Percentiles rank a stretch among this genome's conserved stretches.
These are phyloP conservation scores for Cotesia chilonis DNA, from an alignment of 1,140 invertebrate species.

Conservation along the genomic window DNA sequence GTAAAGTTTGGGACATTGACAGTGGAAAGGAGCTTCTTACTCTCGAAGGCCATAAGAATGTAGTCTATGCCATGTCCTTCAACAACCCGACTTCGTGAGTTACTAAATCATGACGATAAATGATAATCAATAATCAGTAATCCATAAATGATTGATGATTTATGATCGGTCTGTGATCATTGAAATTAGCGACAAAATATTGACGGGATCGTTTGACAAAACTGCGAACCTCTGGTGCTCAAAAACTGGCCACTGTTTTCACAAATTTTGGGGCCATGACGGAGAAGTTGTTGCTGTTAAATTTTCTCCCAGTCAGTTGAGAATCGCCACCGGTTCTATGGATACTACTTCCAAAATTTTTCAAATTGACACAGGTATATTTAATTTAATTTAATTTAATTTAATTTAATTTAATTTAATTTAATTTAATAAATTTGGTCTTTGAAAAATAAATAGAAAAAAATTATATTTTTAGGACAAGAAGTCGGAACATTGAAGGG, in stretches of 20 bases:
- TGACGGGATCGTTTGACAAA: slow-evolving; percentile 84
- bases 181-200: slow-evolving; percentile 72
- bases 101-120: slow-evolving; percentile 4
- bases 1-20: slow-evolving; percentile 82
- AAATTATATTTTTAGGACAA: slow-evolving; percentile 57
- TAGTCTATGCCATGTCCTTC: slow-evolving; percentile 81
- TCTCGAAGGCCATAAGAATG: slow-evolving; percentile 80
- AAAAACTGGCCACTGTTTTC: slow-evolving; percentile 72
- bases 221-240: slow-evolving; percentile 78
- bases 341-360: slow-evolving; percentile 78
- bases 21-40: slow-evolving; percentile 75
- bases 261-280: slow-evolving; percentile 76
- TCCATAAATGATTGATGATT: background rate
- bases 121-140: slow-evolving; percentile 3
- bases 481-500: slow-evolving; percentile 72
- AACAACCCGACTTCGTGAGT: slow-evolving; percentile 80
- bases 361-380: slow-evolving; percentile 60
- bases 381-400: background rate
- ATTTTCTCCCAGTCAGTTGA: slow-evolving; percentile 71
- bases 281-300: slow-evolving; percentile 77
- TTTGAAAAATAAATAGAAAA: background rate
- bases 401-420: background rate
- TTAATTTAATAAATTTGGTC: too few relatives aligned
- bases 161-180: slow-evolving; percentile 11
- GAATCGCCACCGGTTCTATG: slow-evolving; percentile 79